Evolutionary conservation across 2,113 vertebrate genomes (phyloP), one percentile per base, ranked within the genome.

Genomic region (Halcyon malimbica): DNA sequence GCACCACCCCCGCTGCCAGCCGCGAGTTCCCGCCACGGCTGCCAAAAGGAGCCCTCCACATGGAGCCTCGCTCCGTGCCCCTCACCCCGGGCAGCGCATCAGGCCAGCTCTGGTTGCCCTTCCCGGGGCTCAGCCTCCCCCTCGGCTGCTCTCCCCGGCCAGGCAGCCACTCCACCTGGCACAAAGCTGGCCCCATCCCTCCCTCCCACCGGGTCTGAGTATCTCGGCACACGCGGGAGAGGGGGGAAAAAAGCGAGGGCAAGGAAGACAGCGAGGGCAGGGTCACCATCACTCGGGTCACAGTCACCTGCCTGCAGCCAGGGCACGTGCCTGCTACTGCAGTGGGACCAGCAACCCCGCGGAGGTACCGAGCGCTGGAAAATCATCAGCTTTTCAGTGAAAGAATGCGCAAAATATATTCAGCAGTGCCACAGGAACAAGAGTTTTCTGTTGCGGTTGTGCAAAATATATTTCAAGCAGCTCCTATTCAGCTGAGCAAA

Each of bases 401-500:
- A 54, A 54, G 29, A 67, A 16, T 3, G 1, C 14, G 4, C 46
- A 35, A 62, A 65, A 86, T 48, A 2, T 7, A 82, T 14, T 67
- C 75, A 46, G 82, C 4, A 0, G 70, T 71, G 39, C 94, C 83
- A 54, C 48, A 0, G 83, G 91, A 93, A 50, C n/a, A 9, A n/a
- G 93, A 88, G 91, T 94, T 94, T 90, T 82, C 33, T 87, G 84
- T 54, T 75, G 70, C 1, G 0, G 62, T 85, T 69, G 74, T 84
- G 74, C 92, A 95, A 87, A 89, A 94, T 59, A 10, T 59, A 89
- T 93, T 91, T 87, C 35, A 56, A 82, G 78, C 78, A 42, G 90
- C 82, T 94, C 78, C 88, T 51, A 88, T 83, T 94, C 92, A 96
- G 92, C 92, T 91, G 70, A 87, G 82, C 78, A 88, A 93, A 90